Percentiles rank a stretch among this genome's conserved stretches.
Conservation (phyloP, 2,797 vertebrate genomes). For the Tragelaphus eurycerus region DNA sequence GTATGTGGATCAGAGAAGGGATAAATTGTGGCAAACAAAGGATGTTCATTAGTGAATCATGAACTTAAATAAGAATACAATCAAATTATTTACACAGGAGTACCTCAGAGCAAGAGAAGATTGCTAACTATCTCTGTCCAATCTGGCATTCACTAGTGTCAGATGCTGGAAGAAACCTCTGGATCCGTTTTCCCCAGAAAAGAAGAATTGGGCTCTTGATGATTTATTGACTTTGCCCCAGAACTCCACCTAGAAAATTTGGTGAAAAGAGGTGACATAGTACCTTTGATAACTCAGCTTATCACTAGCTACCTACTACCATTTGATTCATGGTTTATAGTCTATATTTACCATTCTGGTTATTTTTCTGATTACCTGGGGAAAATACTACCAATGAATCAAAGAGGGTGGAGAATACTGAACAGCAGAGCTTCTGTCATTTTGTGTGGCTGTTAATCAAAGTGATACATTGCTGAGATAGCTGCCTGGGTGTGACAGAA, state of each 20-base stretch:
- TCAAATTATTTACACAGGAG: not conserved
- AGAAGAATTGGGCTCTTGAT: not conserved
- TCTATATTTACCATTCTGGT: not conserved
- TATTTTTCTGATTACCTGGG: slow-evolving; percentile 33
- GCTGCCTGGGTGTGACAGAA: slow-evolving; percentile 24
- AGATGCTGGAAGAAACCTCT: not conserved
- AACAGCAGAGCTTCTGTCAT: not conserved
- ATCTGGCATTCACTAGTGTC: not conserved
- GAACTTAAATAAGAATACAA: not conserved
- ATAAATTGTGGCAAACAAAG: not conserved
- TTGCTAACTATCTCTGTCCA: not conserved
- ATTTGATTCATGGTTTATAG: not conserved
- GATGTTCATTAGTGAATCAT: not conserved
- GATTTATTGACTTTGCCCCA: not conserved
- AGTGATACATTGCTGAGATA: slow-evolving; percentile 33
- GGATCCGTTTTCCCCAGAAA: not conserved
- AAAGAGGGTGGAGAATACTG: not conserved
- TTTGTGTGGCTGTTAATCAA: slow-evolving; percentile 43
- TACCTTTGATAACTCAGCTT: not conserved
- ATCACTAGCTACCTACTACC: not conserved
- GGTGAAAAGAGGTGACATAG: not conserved
- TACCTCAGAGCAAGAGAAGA: not conserved
- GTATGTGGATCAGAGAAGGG: not conserved
- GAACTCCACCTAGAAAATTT: slow-evolving; percentile 19
- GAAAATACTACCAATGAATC: slow-evolving; percentile 18